phyloP scores from a whole-genome alignment of 1,140 invertebrate species.

The Hypsibius dujardini region DNA sequence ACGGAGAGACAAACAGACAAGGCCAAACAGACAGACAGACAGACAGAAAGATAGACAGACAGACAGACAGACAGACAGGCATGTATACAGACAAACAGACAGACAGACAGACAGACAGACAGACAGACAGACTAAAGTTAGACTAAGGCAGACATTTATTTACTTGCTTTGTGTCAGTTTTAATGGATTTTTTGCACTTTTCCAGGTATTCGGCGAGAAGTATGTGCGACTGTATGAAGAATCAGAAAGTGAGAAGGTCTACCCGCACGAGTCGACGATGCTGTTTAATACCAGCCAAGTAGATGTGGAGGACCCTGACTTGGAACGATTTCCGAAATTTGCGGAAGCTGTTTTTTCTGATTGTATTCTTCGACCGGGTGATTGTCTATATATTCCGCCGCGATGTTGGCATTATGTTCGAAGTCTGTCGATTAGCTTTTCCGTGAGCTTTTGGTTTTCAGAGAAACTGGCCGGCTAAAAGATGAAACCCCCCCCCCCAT shows the following conservation, averaged over 20 bases:
- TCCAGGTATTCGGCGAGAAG: slow-evolving; percentile 53
- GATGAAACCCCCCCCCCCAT: too few species aligned
- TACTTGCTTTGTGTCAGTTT: too few species aligned
- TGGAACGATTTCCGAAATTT: slow-evolving; percentile 36
- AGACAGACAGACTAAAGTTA: too few species aligned
- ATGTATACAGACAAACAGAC: too few species aligned
- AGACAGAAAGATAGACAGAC: too few species aligned
- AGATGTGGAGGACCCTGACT: slow-evolving; percentile 39
- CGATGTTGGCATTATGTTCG: slow-evolving; percentile 44
- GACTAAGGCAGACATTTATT: too few species aligned
- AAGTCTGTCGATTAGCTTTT: slow-evolving; percentile 41
- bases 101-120: too few species aligned
- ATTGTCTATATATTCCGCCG: slow-evolving; percentile 43
- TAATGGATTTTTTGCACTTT: too few species aligned
- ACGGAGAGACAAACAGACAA: too few species aligned
- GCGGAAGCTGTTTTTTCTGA: slow-evolving; percentile 32
- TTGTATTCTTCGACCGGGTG: slow-evolving; percentile 37
- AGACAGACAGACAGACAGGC: too few species aligned
- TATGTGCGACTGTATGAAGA: slow-evolving; percentile 60
- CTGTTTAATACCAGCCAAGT: slow-evolving; percentile 52
- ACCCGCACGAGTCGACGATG: slow-evolving; percentile 57
- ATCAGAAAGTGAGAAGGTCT: slow-evolving; percentile 48
- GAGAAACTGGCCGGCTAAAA: too few species aligned
- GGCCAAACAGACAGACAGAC: too few species aligned
- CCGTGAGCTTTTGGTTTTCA: slow-evolving; percentile 44